Evolutionary conservation across 2,113 vertebrate genomes (phyloP).

Genomic region (Podarcis raffonei): DNA sequence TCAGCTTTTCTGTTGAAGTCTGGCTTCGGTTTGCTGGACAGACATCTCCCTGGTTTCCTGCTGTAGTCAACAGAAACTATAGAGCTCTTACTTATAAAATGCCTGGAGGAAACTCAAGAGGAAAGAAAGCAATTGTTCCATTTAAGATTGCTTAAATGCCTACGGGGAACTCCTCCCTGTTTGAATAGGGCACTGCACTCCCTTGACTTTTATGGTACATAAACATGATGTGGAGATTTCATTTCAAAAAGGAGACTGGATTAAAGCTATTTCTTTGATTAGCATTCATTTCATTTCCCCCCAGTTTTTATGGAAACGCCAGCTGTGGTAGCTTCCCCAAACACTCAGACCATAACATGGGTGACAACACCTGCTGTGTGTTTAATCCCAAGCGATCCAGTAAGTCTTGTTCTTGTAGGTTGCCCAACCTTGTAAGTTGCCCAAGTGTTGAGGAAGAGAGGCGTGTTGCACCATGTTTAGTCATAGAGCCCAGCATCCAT

Average conservation of each 20-base stretch:
- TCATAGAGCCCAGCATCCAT: conserved; percentile 26
- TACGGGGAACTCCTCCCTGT: conserved; percentile 42
- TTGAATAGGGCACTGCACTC: conserved; percentile 56
- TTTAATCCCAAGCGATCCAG: conserved; percentile 33
- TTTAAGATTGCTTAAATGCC: conserved; percentile 57
- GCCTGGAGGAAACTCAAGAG: conserved; percentile 58
- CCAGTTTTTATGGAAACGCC: conserved; percentile 38
- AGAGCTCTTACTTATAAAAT: conserved; percentile 47
- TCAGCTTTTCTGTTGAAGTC: conserved; percentile 69
- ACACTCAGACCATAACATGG: not conserved
- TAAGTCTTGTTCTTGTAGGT: conserved; percentile 52
- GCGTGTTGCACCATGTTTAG: conserved; percentile 28
- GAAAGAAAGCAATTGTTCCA: conserved; percentile 68
- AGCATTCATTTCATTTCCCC: conserved; percentile 56
- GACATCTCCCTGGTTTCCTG: conserved; percentile 57
- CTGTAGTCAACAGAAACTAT: conserved; percentile 64
- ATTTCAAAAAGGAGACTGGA: conserved; percentile 46
- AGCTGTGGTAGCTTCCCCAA: not conserved
- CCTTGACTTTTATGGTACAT: conserved; percentile 34
- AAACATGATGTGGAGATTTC: conserved; percentile 47
- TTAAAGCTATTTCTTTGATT: conserved; percentile 39
- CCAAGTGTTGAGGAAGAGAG: conserved; percentile 51
- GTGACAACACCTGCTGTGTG: not conserved
- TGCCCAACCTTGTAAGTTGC: conserved; percentile 50
- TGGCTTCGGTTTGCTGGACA: conserved; percentile 68